Conservation (phyloP, 2,797 vertebrate species). For the Stomatorhinus walkeri region DNA sequence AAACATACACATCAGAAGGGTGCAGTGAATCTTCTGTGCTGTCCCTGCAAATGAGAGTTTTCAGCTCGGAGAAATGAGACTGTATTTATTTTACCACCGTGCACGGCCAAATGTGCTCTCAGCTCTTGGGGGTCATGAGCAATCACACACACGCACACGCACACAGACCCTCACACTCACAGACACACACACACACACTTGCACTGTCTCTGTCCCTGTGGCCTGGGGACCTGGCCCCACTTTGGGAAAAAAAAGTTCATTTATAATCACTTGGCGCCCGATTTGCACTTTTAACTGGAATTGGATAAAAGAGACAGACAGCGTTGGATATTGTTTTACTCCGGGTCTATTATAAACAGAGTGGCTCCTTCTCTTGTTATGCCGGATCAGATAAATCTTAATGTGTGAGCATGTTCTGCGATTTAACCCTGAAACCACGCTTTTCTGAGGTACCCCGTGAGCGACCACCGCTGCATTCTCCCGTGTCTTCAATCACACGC, state of each 20-base stretch:
- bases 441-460: conserved; percentile 27
- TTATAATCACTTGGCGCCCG: conserved; percentile 35
- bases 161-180: neutral
- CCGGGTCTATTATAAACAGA: conserved; percentile 45
- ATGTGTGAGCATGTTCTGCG: conserved; percentile 61
- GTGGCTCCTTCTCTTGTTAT: conserved; percentile 41
- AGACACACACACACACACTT: neutral
- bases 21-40: neutral
- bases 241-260: conserved; percentile 31
- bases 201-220: conserved; percentile 29
- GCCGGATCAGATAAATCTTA: conserved; percentile 53
- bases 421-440: conserved; percentile 51
- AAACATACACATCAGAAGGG: neutral
- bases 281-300: conserved; percentile 38
- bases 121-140: neutral
- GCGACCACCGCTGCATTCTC: conserved; percentile 28
- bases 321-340: conserved; percentile 39
- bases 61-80: neutral
- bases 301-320: conserved; percentile 44
- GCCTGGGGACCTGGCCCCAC: conserved; percentile 36
- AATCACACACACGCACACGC: neutral
- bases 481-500: conserved; percentile 33
- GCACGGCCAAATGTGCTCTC: neutral
- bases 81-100: conserved; percentile 9
- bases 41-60: conserved; percentile 1